Percentiles rank a stretch among this genome's conserved stretches.
Evolutionary conservation across 2,797 vertebrate species (phyloP).

Genomic region (Caiman crocodilus): DNA sequence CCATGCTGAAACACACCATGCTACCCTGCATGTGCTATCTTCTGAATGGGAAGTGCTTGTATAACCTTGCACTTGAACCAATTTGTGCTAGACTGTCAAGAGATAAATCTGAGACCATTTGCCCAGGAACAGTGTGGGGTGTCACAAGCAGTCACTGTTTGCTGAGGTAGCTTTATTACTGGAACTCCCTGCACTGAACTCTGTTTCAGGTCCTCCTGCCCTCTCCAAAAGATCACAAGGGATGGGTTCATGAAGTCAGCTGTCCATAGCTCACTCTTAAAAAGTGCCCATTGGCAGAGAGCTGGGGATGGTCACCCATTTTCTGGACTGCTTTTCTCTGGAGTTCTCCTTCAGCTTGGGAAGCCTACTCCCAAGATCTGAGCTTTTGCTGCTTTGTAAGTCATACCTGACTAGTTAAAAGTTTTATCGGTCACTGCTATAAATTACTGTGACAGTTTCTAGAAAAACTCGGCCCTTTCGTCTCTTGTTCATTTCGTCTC

Average conservation of each 20-base stretch:
- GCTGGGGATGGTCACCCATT: neutral
- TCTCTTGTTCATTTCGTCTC: conserved; percentile 73
- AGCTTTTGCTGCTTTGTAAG: conserved; percentile 30
- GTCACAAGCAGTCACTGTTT: neutral
- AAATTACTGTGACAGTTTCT: conserved; percentile 76
- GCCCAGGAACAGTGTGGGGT: too few relatives aligned
- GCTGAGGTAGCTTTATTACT: neutral
- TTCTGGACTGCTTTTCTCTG: neutral
- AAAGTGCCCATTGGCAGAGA: neutral
- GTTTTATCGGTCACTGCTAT: conserved; percentile 69
- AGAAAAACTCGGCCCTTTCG: conserved; percentile 40
- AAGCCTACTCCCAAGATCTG: conserved; percentile 18
- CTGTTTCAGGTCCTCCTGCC: neutral
- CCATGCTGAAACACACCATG: too few relatives aligned
- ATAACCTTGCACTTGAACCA: too few relatives aligned
- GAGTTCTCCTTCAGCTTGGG: neutral
- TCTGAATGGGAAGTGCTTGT: too few relatives aligned
- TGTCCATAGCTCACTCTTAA: neutral
- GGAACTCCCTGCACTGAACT: neutral
- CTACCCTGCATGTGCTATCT: too few relatives aligned
- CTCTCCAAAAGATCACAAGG: neutral
- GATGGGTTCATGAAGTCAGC: neutral
- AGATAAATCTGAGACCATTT: too few relatives aligned
- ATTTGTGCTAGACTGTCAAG: too few relatives aligned
- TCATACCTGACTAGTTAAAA: conserved; percentile 67